Evolutionary conservation across 1,140 invertebrate species (phyloP), one percentile per base, ranked within the genome.

Genomic region (Anastatus disparis): DNA sequence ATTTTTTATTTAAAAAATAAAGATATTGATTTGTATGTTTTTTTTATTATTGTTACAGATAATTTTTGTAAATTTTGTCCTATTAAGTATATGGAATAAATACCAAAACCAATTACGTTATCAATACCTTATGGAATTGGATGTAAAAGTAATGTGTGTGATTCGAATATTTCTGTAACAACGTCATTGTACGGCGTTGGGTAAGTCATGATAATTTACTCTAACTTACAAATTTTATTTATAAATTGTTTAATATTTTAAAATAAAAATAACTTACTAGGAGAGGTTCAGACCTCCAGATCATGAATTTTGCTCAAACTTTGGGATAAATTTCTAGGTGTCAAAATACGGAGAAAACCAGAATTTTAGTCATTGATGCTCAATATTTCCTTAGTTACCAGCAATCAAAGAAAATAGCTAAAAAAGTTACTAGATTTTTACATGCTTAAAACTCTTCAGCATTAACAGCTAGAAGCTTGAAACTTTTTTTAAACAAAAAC

Each of bases 101-200:
- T 63, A 17, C 63, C 55, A n/a, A 74, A 71, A 15, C 48, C 27
- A 13, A 20, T 48, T 48, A 73, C 29, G 73, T 77, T 56, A 75
- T 81, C 70, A 72, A 79, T 75, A 77, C 81, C 74, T 74, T 87
- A 76, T 76, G 80, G 77, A 73, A 86, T 56, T 75, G 85, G 20
- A 75, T 84, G 84, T 67, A 75, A 75, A 17, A 82, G 82, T 17
- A 80, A 81, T 46, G 72, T 86, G 13, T 87, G 86, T 29, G 78
- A 80, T 20, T 82, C 85, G 2, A 81, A 83, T 29, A 76, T 87
- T 71, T 76, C 80, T 8, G 64, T 79, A 2, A 44, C 56, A 20
- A 73, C 75, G 6, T 73, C 48, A 55, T 65, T 76, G 38, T 4
- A 17, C 13, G 71, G 78, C 42, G 40, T 77, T 20, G 44, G 53